phyloP scores from a whole-genome alignment of 2,888 invertebrate genomes.

The Chalcosyrphus nemorum region DNA sequence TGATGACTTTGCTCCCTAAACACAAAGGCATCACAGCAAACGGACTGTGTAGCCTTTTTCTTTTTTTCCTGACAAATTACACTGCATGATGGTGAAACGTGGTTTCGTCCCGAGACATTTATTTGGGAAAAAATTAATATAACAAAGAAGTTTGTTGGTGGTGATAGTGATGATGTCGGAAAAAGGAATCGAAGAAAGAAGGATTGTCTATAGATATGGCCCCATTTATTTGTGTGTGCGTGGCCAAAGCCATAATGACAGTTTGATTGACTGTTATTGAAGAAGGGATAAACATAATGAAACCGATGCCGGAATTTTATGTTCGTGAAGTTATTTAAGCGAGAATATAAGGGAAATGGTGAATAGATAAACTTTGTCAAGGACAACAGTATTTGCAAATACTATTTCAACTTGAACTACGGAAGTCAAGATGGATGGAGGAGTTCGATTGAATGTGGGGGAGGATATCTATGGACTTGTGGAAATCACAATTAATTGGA shows the following conservation, averaged over 20 bases:
- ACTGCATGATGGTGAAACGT: conserved; percentile 31
- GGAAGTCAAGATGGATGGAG: neutral
- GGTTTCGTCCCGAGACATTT: conserved; percentile 24
- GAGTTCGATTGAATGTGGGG: neutral
- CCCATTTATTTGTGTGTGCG: conserved; percentile 5
- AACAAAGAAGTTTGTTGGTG: conserved; percentile 1
- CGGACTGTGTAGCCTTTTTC: neutral
- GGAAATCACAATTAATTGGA: neutral
- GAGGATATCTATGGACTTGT: neutral
- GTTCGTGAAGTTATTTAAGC: conserved; percentile 45
- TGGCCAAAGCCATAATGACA: conserved; percentile 60
- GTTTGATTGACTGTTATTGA: conserved; percentile 68
- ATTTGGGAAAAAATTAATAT: conserved; percentile 18
- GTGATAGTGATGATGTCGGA: neutral
- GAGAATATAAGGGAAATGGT: neutral
- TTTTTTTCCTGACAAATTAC: conserved; percentile 7
- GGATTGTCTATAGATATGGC: conserved; percentile 16
- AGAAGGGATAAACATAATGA: conserved; percentile 63
- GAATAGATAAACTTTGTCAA: conserved; percentile 32
- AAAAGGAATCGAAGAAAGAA: neutral
- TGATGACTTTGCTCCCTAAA: neutral
- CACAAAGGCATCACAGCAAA: neutral
- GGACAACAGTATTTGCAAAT: conserved; percentile 23
- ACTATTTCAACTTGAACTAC: neutral
- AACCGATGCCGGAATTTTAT: conserved; percentile 54